Base-by-base conservation (phyloP, 2,888 invertebrate genomes). In the Protodeltote pygarga region DNA sequence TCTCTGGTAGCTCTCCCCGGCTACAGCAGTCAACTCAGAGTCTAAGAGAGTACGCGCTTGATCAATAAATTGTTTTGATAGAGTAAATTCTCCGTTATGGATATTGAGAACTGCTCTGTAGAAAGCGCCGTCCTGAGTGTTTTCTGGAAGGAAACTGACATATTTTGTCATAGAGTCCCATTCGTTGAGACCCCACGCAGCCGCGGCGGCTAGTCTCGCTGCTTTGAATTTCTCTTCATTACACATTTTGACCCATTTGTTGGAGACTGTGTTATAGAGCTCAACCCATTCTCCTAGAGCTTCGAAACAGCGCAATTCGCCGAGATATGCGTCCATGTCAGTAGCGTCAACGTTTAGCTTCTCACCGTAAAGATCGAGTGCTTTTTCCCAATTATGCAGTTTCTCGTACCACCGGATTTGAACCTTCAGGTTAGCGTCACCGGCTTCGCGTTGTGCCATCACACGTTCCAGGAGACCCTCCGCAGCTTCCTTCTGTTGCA, bases 401-500 rank as follows among this genome's bases (percentile, higher is more conserved):
- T 99, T 99, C 82, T 99, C 99, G 83, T 99, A 99, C 99, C 99
- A 99, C 4, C 98, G 94, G 31, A 99, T 98, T 83, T 91, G 90
- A 3, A 90, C 90, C 65, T 91, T 84, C 0, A 92, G 70, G 51
- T 89, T 92, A 9, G 94, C 93, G 61, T 94, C 94, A 0, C 94
- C 94, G 0, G 94, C 94, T 54, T 94, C 95, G 15, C 95, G 94
- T 73, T 96, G 94, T 11, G 94, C 95, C 94, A 97, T 97, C 2
- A 98, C 98, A 75, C 97, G 96, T 73, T 97, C 96, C 2, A 99
- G 84, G 1, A 98, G 87, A 40, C 99, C 99, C 73, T 98, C 97
- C 0, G 99, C 99, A 0, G 99, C 99, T 85, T 99, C 99, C 54
- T 98, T 98, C 78, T 99, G 99, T 79, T 99, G 99, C 16, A 99